Evolutionary conservation across 2,888 invertebrate genomes (phyloP), one percentile per base, ranked within the genome.

Genomic region (Pomacea canaliculata): DNA sequence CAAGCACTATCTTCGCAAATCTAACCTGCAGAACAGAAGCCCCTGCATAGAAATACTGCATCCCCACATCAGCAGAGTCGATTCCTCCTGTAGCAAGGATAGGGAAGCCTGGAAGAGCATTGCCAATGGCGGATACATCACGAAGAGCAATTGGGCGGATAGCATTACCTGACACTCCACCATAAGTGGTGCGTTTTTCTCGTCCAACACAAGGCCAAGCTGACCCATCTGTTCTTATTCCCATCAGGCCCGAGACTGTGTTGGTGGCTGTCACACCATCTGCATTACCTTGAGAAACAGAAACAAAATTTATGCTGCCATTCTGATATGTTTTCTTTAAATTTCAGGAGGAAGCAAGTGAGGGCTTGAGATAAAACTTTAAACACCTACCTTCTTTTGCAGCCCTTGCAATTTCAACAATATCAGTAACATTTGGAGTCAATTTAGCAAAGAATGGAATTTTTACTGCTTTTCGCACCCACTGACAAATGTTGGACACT

Each of bases 361-460:
- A 37, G 37, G 37, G 37, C 37, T 37, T 37, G 37, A 37, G 37
- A 37, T 3, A 37, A 16, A 56, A 56, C 16, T 0, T 56, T 2
- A 8, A 19, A 27, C 63, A 23, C 63, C 77, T 81, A 94, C 96
- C 97, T 92, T 95, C 94, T 85, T 96, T 92, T 0, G 99, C 99
- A 7, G 99, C 99, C 84, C 89, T 92, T 0, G 99, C 99, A 82
- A 99, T 97, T 62, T 92, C 92, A 0, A 95, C 94, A 72, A 99
- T 96, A 82, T 97, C 95, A 0, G 99, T 99, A 49, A 99, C 97
- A 90, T 99, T 99, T 0, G 99, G 99, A 0, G 99, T 99, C 76
- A 99, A 92, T 91, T 99, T 99, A 19, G 98, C 94, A 91, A 99
- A 99, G 92, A 99, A 96, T 4, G 99, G 99, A 81, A 99, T 96